These are phyloP conservation scores for Silurus asotus DNA, from an alignment of 2,113 vertebrate genomes.

Conservation along the genomic window DNA sequence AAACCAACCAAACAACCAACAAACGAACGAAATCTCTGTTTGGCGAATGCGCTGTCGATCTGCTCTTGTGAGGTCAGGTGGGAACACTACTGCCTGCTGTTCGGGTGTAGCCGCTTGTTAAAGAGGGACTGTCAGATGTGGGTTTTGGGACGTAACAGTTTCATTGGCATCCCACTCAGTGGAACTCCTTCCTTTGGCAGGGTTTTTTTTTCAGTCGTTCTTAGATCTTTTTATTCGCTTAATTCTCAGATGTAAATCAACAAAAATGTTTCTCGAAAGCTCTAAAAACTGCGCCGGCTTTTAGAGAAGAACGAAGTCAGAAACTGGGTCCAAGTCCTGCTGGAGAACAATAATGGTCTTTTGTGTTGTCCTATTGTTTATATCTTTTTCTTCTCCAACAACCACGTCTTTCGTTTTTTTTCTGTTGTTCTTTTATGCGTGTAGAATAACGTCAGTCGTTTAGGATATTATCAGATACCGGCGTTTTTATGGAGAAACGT, in stretches of 20 bases:
- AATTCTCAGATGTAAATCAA: slow-evolving; percentile 59
- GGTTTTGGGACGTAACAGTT: slow-evolving; percentile 71
- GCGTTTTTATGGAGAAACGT: slow-evolving; percentile 79
- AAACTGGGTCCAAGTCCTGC: slow-evolving; percentile 65
- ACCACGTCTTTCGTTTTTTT: slow-evolving; percentile 57
- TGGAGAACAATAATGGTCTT: slow-evolving; percentile 57
- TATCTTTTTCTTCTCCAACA: slow-evolving; percentile 53
- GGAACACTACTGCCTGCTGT: slow-evolving; percentile 78
- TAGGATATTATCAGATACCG: slow-evolving; percentile 62
- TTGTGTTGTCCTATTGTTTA: slow-evolving; percentile 54
- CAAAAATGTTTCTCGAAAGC: slow-evolving; percentile 58
- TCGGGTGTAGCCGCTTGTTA: slow-evolving; percentile 64
- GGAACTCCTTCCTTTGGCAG: slow-evolving; percentile 96
- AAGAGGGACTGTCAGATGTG: slow-evolving; percentile 71
- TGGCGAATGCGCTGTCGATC: slow-evolving; percentile 75
- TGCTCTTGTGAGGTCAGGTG: slow-evolving; percentile 74
- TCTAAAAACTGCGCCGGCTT: slow-evolving; percentile 66
- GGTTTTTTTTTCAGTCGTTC: slow-evolving; percentile 78
- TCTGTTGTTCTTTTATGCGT: slow-evolving; percentile 63
- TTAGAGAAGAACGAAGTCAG: slow-evolving; percentile 53
- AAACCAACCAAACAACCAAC: background rate
- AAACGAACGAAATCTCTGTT: slow-evolving; percentile 60
- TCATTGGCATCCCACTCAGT: slow-evolving; percentile 82
- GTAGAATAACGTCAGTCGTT: slow-evolving; percentile 57
- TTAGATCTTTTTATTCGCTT: slow-evolving; percentile 69